Base-by-base conservation (phyloP, 1,140 invertebrate genomes). In the Drosophila willistoni region DNA sequence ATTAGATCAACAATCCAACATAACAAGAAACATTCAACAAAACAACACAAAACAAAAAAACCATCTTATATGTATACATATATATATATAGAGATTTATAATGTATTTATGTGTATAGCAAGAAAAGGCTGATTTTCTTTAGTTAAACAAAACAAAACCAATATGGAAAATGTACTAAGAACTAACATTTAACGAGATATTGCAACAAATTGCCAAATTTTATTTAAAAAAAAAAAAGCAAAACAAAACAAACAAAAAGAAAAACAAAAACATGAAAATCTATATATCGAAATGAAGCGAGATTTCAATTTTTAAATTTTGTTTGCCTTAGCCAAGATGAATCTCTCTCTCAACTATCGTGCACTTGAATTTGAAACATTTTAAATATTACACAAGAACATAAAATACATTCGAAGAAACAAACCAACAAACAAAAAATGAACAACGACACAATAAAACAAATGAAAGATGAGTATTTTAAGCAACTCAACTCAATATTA, bases 81-180 rank as follows among this genome's bases (percentile, higher is more conserved):
- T 22, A 41, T 69, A 36, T 69, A 56, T 63, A 39, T 55, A 42
- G 12, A 57, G 55, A 71, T 66, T 65, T 41, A 69, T 72, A 77
- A 71, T 86, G 69, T 86, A 83, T 70, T 79, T 83, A 77, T 82
- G 79, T 86, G 83, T 87, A 86, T 83, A 85, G 83, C 79, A 86
- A 86, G 83, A 86, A 86, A 86, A 86, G 83, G 83, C 83, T 86
- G 83, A 86, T 86, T 86, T 86, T 86, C 83, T 86, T 86, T 86
- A 86, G 83, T 86, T 86, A 67, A 87, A 75, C 70, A 62, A 72
- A 71, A 73, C 57, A 64, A 68, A 81, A 44, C 54, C 41, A 67
- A 68, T 19, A 47, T 9, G 67, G 67, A 42, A 63, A 14, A 33
- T 25, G 67, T 59, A 76, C 73, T 51, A 69, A 76, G 34, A 77